A percentile compares a stretch with the other conserved stretches of the same genome.
Evolutionary conservation across 2,888 invertebrate genomes (phyloP).

Genomic region (Heliconius ismenius): DNA sequence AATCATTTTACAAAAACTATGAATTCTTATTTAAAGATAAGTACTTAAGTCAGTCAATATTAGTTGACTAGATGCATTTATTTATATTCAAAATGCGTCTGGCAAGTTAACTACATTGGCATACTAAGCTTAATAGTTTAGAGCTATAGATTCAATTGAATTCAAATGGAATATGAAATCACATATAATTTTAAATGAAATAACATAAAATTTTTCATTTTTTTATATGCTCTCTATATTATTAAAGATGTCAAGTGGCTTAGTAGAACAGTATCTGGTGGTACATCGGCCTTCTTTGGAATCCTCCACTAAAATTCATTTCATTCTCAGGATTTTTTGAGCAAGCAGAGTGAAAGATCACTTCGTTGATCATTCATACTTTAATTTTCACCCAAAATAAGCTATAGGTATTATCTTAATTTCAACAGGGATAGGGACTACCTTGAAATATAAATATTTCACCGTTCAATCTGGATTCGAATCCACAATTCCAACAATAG

Average conservation of each 20-base stretch:
- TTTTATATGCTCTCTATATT: too few species aligned
- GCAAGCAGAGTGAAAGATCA: too few species aligned
- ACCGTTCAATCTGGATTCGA: background rate
- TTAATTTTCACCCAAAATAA: background rate
- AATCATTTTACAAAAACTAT: background rate
- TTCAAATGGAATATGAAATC: too few species aligned
- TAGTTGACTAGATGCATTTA: background rate
- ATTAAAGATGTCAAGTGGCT: too few species aligned
- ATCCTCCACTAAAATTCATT: background rate
- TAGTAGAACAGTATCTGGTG: too few species aligned
- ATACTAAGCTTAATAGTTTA: background rate
- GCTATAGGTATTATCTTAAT: background rate
- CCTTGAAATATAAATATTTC: background rate
- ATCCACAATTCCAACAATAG: background rate
- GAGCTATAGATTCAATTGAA: background rate
- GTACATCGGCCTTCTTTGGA: too few species aligned
- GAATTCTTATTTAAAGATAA: background rate
- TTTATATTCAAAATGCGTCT: too few species aligned
- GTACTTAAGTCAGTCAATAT: background rate
- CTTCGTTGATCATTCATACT: background rate
- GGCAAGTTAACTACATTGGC: background rate
- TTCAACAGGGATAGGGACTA: too few species aligned
- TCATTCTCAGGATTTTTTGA: background rate
- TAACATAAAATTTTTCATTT: too few species aligned
- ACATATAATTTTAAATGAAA: too few species aligned